These are phyloP conservation scores for Chrysomela aeneicollis DNA, from an alignment of 2,888 invertebrate genomes.

Conservation along the genomic window DNA sequence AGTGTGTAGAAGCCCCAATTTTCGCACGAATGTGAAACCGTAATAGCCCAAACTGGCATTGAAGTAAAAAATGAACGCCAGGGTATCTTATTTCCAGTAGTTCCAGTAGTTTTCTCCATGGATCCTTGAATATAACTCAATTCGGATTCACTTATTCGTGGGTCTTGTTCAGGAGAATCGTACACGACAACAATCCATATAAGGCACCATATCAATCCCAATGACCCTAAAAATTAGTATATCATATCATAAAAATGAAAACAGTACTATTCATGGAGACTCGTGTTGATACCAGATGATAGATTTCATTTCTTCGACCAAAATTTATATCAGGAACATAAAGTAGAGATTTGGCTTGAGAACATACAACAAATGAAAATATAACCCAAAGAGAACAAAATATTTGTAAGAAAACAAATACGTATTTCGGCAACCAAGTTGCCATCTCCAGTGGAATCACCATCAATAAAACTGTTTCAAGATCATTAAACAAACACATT, in stretches of 20 bases:
- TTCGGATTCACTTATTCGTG: constrained; percentile 75
- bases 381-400: too few species aligned
- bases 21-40: constrained; percentile 84
- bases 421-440: too few species aligned
- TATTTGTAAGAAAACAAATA: too few species aligned
- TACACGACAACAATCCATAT: constrained; percentile 76
- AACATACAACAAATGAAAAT: too few species aligned
- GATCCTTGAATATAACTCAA: constrained; percentile 73
- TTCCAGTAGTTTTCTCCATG: too few species aligned
- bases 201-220: constrained; percentile 77
- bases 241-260: not conserved
- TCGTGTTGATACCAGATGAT: not conserved
- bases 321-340: too few species aligned
- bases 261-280: not conserved
- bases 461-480: too few species aligned
- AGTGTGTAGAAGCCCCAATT: constrained; percentile 92
- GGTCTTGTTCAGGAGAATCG: constrained; percentile 79
- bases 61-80: constrained; percentile 81
- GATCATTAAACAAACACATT: too few species aligned
- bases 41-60: constrained; percentile 83
- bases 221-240: constrained; percentile 61
- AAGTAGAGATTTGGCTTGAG: too few species aligned
- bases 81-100: constrained; percentile 67
- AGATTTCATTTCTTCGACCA: too few species aligned
- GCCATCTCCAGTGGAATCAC: too few species aligned